Conservation (phyloP, 2,888 invertebrate genomes). For the Fragum whitleyi region DNA sequence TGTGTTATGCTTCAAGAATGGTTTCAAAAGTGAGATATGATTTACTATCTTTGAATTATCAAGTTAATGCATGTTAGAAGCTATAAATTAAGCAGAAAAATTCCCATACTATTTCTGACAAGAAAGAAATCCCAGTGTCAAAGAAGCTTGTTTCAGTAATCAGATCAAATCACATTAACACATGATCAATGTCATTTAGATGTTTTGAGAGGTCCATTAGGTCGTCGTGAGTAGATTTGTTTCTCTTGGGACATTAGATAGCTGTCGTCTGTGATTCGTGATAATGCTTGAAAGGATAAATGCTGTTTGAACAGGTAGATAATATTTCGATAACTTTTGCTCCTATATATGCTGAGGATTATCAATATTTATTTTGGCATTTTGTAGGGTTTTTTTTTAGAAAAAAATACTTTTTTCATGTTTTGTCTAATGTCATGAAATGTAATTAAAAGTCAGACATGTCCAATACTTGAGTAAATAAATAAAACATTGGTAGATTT, state of each 20-base stretch:
- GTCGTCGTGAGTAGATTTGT: slow-evolving; percentile 41
- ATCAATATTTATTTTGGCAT: slow-evolving; percentile 4
- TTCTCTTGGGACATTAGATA: neutral
- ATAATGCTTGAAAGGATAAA: neutral
- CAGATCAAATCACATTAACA: slow-evolving; percentile 41
- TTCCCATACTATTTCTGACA: neutral
- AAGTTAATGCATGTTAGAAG: too few relatives aligned
- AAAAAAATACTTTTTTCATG: too few relatives aligned
- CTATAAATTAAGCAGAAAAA: neutral
- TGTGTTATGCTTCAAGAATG: too few relatives aligned
- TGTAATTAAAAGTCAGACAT: too few relatives aligned
- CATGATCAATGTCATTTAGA: slow-evolving; percentile 50
- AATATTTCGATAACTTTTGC: slow-evolving; percentile 32
- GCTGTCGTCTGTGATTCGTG: neutral
- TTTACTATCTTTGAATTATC: too few relatives aligned
- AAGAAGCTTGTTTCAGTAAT: slow-evolving; percentile 24
- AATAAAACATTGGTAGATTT: too few relatives aligned
- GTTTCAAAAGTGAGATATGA: too few relatives aligned
- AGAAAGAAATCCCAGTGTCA: slow-evolving; percentile 15
- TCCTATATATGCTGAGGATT: slow-evolving; percentile 2
- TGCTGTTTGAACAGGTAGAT: slow-evolving; percentile 45
- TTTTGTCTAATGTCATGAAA: too few relatives aligned
- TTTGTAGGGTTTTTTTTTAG: neutral
- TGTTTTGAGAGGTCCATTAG: slow-evolving; percentile 23
- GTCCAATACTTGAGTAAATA: too few relatives aligned